Evolutionary conservation across 2,888 invertebrate genomes (phyloP), one percentile per base, ranked within the genome.

Genomic region (Acleris cristana): DNA sequence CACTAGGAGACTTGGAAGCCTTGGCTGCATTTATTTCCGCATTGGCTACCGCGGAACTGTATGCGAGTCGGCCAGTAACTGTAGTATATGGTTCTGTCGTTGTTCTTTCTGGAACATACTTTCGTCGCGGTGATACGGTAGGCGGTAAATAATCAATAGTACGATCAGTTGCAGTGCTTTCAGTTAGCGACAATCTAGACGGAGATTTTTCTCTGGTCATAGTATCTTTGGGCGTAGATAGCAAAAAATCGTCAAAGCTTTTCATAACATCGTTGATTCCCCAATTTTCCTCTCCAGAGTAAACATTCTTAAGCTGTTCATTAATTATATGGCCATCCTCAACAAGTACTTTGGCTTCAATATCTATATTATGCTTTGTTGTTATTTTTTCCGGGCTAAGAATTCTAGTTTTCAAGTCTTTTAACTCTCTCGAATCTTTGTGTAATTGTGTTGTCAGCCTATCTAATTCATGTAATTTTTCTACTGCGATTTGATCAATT

Each of bases 401-500:
- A 73, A 96, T 89, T 85, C 95, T 94, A 77, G 95, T 94, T 87
- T 96, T 95, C 73, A 96, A 92, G 84, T 96, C 96, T 88, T 96
- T 95, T 77, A 96, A 93, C 86, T 96, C 96, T 85, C 95, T 95
- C 69, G 96, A 96, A 90, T 96, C 96, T 88, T 96, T 95, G 77
- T 96, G 95, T 81, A 96, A 93, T 89, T 96, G 96, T 73, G 93
- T 95, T 83, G 96, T 96, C 79, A 96, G 85, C 84, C 95, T 94
- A 93, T 96, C 96, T 86, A 96, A 93, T 90, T 96, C 96, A 80
- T 96, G 95, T 82, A 96, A 93, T 90, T 96, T 96, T 86, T 96
- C 96, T 83, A 96, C 95, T 65, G 96, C 95, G 71, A 95, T 95
- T 87, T 96, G 95, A 88, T 96, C 96, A 83, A 96, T 95, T 71